These are phyloP conservation scores for Vombatus ursinus DNA, from an alignment of 2,113 vertebrate genomes.

Conservation along the genomic window DNA sequence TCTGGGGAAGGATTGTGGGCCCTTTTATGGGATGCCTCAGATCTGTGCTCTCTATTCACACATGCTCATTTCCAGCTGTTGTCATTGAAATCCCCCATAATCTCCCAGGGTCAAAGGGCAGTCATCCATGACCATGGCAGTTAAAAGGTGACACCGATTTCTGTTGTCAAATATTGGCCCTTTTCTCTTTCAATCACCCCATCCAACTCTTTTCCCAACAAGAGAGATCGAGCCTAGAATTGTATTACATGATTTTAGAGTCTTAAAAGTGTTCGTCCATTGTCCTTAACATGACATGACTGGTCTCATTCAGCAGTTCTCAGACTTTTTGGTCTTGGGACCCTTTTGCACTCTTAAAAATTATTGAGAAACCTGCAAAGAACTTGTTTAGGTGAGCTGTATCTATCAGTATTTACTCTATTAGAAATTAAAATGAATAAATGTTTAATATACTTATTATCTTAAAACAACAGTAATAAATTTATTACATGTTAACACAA, in stretches of 20 bases:
- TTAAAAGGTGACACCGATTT: constrained; percentile 92
- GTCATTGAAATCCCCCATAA: constrained; percentile 91
- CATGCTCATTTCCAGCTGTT: constrained; percentile 89
- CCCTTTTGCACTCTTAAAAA: background rate
- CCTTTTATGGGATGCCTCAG: constrained; percentile 86
- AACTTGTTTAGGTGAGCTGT: background rate
- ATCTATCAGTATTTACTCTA: background rate
- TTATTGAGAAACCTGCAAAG: background rate
- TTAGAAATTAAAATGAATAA: background rate
- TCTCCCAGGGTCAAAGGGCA: constrained; percentile 89
- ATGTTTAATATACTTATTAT: background rate
- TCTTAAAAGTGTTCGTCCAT: constrained; percentile 87
- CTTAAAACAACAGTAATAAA: background rate
- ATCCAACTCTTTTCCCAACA: constrained; percentile 85
- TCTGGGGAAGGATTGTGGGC: constrained; percentile 85
- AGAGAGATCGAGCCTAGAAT: constrained; percentile 87
- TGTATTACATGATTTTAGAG: constrained; percentile 91
- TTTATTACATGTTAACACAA: background rate
- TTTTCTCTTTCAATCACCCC: constrained; percentile 87
- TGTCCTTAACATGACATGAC: constrained; percentile 83
- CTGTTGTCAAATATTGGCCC: constrained; percentile 90
- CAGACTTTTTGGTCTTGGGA: background rate
- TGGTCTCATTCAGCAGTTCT: background rate
- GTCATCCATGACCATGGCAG: constrained; percentile 89
- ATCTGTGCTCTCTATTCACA: constrained; percentile 87